A percentile compares a stretch with the other conserved stretches of the same genome.
Conservation (phyloP, 1,140 invertebrate genomes). For the Druon quercuslanigerum region DNA sequence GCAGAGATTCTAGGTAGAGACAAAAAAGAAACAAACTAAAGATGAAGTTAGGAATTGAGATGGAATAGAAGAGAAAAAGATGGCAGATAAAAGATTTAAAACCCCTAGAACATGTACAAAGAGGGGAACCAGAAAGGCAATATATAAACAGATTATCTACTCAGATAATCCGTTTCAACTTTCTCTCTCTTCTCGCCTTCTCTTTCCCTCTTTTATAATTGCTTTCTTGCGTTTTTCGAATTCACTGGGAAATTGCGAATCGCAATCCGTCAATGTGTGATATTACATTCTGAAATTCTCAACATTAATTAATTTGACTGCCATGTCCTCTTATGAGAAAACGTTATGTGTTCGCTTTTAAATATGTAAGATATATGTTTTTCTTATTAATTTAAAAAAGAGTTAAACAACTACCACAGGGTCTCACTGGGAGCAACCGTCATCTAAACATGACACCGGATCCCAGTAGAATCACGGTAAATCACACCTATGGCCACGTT, state of each 20-base stretch:
- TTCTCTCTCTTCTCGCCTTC: neutral
- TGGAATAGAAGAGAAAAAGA: neutral
- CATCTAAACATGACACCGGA: no score
- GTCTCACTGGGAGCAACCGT: no score
- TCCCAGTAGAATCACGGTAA: no score
- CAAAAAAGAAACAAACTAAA: slow-evolving; percentile 28
- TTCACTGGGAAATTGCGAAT: neutral
- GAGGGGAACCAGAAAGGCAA: neutral
- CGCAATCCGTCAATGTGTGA: neutral
- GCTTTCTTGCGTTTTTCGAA: slow-evolving; percentile 7
- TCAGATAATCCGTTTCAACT: neutral
- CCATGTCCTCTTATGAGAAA: no score
- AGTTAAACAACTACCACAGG: no score
- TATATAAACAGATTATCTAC: neutral
- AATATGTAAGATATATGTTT: no score
- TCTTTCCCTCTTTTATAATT: neutral
- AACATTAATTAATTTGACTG: neutral
- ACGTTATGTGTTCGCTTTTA: neutral
- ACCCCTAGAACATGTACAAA: neutral
- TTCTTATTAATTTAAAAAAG: no score
- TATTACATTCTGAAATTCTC: neutral
- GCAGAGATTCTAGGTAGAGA: slow-evolving; percentile 42
- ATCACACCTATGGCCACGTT: no score
- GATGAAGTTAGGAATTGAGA: neutral
- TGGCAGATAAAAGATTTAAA: slow-evolving; percentile 1